A percentile compares a stretch with the other conserved stretches of the same genome.
phyloP scores from a whole-genome alignment of 1,140 invertebrate species.

The Eciton burchellii region DNA sequence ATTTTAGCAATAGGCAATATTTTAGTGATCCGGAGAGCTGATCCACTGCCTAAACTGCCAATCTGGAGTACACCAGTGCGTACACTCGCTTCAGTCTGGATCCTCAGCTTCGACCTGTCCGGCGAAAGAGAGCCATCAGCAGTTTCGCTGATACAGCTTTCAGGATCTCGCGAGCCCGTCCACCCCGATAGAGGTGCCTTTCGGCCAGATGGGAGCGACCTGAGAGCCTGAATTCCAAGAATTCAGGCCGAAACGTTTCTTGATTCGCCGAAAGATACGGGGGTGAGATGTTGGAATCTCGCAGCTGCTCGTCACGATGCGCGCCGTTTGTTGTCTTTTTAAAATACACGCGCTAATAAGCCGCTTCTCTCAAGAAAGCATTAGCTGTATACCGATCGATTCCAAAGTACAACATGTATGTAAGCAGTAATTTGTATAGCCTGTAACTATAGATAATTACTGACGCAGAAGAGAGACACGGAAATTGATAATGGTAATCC shows the following conservation, averaged over 20 bases:
- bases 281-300: background rate
- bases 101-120: no score
- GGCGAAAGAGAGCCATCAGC: no score
- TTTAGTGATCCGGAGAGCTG: no score
- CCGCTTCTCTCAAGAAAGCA: background rate
- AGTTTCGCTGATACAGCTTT: no score
- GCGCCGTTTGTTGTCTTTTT: background rate
- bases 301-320: background rate
- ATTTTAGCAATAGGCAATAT: no score
- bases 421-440: constrained; percentile 1
- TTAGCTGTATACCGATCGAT: background rate
- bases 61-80: no score
- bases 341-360: background rate
- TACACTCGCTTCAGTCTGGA: no score
- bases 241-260: background rate
- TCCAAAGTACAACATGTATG: background rate
- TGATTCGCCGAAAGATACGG: background rate
- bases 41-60: no score
- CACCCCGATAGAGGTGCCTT: no score
- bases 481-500: constrained; percentile 17
- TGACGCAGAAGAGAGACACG: background rate
- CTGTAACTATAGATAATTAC: constrained; percentile 1
- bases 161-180: no score
- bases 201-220: no score
- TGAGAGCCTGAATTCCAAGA: background rate